Percentiles rank a stretch among this genome's conserved stretches.
phyloP scores from a whole-genome alignment of 2,888 invertebrate genomes.

The Elysia crispata region DNA sequence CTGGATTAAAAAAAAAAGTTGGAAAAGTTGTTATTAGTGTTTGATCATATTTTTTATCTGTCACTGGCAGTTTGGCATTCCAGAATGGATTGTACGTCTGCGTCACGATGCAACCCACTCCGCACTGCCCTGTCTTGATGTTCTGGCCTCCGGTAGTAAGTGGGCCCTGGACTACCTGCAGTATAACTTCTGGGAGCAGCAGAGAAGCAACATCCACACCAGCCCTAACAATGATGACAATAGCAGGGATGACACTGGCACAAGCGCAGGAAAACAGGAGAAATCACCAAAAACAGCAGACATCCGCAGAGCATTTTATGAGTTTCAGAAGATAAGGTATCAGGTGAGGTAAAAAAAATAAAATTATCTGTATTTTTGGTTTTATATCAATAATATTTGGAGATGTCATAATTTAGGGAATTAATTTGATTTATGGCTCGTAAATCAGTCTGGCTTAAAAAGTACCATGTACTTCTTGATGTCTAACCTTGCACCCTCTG shows the following conservation, averaged over 20 bases:
- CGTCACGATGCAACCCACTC: constrained; percentile 89
- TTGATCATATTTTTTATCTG: no score
- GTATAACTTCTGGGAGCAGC: constrained; percentile 1
- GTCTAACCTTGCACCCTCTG: no score
- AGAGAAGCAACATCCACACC: background rate
- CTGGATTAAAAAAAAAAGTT: no score
- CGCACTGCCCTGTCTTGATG: constrained; percentile 82
- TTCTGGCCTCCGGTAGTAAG: constrained; percentile 83
- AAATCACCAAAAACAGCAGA: constrained; percentile 18
- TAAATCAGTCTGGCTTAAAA: no score
- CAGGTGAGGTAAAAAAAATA: constrained; percentile 27
- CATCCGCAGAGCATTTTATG: constrained; percentile 37
- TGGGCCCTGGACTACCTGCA: constrained; percentile 84
- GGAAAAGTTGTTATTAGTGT: no score
- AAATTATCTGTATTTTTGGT: no score
- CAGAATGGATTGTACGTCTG: constrained; percentile 88
- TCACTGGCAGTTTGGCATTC: constrained; percentile 83
- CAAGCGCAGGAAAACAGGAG: constrained; percentile 15
- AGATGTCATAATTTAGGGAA: no score
- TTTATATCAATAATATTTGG: no score
- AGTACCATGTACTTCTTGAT: no score
- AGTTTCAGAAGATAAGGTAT: constrained; percentile 44
- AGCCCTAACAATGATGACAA: background rate
- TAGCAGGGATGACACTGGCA: background rate
- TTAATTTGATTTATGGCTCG: no score